Evolutionary conservation across 2,113 vertebrate genomes (phyloP), one percentile per base, ranked within the genome.

Genomic region (Stictonetta naevosa): DNA sequence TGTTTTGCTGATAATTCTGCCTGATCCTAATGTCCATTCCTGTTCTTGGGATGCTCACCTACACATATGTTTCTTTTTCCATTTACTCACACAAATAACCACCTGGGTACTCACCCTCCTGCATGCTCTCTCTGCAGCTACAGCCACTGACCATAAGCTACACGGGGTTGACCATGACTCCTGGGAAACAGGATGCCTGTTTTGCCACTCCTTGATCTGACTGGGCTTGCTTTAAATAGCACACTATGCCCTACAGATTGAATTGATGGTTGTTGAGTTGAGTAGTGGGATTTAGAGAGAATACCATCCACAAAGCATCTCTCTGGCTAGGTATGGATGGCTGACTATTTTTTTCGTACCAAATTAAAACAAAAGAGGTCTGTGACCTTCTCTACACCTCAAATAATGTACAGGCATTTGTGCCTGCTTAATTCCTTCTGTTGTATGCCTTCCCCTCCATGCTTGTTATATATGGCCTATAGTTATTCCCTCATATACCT

Each of bases 1-100:
- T 93, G 44, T 74, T 92, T 86, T 52, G 34, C 48, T 87, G 52
- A 67, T 86, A 72, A 75, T 84, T 89, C 38, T 89, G 68, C 36
- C 25, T 73, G 52, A 77, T 78, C 31, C 72, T 55, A 10, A 55
- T 46, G 40, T 66, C 38, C 13, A 3, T 72, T 87, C 67, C 58
- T 79, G 34, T 36, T 56, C 29, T 29, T 60, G 53, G 15, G 23
- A n/a, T 76, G 55, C 63, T 72, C 22, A 53, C 53, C 38, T 92
- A 42, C 33, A 23, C 13, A 17, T 8, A 2, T 22, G 42, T 90
- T 71, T 86, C 28, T 82, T 81, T 50, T 92, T 73, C 40, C 6
- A 1, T 31, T 80, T 33, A 9, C 1, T 23, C 4, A 44, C 36
- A 2, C 0, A 2, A 23, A 25, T 15, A 71, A 23, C 25, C 52